These are phyloP conservation scores for Petrolisthes cinctipes DNA, from an alignment of 2,888 invertebrate species.

Conservation along the genomic window DNA sequence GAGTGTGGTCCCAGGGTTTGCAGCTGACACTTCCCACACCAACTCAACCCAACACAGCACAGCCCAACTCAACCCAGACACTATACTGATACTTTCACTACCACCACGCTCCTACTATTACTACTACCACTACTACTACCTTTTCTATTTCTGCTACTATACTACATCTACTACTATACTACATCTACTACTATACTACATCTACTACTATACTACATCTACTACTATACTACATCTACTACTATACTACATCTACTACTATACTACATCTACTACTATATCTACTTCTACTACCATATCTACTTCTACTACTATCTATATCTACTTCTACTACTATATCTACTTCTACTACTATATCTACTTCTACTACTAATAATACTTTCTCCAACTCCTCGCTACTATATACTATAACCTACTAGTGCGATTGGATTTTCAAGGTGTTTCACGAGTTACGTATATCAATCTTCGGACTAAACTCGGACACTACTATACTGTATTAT, in stretches of 20 bases:
- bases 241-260: not conserved
- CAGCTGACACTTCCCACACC: too few species aligned
- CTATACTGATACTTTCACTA: not conserved
- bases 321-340: too few species aligned
- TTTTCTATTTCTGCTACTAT: not conserved
- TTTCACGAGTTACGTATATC: too few species aligned
- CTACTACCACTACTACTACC: constrained; percentile 2
- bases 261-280: not conserved
- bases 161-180: not conserved
- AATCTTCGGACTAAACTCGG: not conserved
- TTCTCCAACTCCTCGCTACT: not conserved
- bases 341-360: too few species aligned
- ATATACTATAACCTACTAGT: not conserved
- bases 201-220: not conserved
- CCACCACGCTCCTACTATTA: not conserved
- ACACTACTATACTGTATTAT: not conserved
- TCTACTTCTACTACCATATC: not conserved
- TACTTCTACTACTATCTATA: not conserved
- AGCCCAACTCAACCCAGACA: too few species aligned
- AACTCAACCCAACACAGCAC: too few species aligned
- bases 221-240: not conserved
- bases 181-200: not conserved
- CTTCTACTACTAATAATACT: not conserved
- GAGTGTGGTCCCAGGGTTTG: too few species aligned
- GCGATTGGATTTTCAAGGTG: not conserved